Percentiles rank a stretch among this genome's conserved stretches.
Conservation (phyloP, 2,113 vertebrate species). For the Myotis lucifugus region DNA sequence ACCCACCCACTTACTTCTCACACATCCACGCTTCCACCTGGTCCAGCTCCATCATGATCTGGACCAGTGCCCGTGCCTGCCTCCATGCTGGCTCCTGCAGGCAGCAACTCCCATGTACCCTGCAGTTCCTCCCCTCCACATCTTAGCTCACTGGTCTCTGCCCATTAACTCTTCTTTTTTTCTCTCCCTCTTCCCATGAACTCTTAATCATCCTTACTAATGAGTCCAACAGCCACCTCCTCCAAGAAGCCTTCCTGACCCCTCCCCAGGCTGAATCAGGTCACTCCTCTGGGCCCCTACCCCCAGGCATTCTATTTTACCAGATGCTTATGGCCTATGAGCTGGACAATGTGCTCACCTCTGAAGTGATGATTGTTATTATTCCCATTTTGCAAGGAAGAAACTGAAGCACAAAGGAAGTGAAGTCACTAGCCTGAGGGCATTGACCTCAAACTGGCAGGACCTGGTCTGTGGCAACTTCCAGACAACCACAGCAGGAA, state of each 20-base stretch:
- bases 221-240: background rate
- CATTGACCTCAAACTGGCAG: background rate
- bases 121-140: background rate
- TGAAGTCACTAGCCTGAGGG: constrained; percentile 17
- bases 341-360: background rate
- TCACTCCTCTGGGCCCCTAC: background rate
- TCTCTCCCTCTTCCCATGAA: background rate
- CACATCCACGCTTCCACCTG: background rate
- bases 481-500: background rate
- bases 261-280: background rate
- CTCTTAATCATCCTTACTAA: background rate
- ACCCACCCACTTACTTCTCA: background rate
- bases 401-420: background rate
- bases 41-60: background rate
- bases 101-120: background rate
- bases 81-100: background rate
- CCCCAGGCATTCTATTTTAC: background rate
- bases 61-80: background rate
- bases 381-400: constrained; percentile 24
- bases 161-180: background rate
- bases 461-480: background rate
- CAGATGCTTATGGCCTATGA: background rate
- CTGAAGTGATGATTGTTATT: background rate
- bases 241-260: background rate
- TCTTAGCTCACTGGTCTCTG: background rate